phyloP scores from a whole-genome alignment of 2,113 vertebrate genomes.

The Aramus guarauna region DNA sequence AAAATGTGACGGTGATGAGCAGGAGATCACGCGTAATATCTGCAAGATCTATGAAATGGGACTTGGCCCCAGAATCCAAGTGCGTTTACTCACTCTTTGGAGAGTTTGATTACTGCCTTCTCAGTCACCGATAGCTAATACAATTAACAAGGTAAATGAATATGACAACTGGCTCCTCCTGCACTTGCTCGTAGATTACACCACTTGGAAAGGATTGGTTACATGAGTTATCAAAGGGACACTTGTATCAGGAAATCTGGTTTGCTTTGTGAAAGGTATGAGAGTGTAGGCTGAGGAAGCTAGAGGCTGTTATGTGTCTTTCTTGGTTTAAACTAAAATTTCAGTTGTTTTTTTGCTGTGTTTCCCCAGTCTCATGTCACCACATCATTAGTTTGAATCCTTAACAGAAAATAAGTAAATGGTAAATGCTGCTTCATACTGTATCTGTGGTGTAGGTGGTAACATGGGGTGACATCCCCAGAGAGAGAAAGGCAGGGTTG shows the following conservation, averaged over 20 bases:
- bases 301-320: neutral
- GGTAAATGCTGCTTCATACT: neutral
- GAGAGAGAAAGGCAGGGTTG: neutral
- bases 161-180: neutral
- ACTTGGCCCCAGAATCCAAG: neutral
- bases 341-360: neutral
- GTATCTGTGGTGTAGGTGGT: neutral
- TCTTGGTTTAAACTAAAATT: neutral
- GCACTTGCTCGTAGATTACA: neutral
- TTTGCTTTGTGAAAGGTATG: neutral
- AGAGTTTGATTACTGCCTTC: neutral
- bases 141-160: neutral
- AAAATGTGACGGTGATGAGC: neutral
- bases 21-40: neutral
- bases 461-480: neutral
- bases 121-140: neutral
- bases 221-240: neutral
- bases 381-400: neutral
- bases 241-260: neutral
- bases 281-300: neutral
- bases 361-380: neutral
- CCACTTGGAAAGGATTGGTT: neutral
- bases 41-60: neutral
- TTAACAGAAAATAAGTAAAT: neutral
- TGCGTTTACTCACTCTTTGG: rapidly evolving